These are phyloP conservation scores for Dolichotis patagonum DNA, from an alignment of 2,113 vertebrate genomes.

Conservation along the genomic window DNA sequence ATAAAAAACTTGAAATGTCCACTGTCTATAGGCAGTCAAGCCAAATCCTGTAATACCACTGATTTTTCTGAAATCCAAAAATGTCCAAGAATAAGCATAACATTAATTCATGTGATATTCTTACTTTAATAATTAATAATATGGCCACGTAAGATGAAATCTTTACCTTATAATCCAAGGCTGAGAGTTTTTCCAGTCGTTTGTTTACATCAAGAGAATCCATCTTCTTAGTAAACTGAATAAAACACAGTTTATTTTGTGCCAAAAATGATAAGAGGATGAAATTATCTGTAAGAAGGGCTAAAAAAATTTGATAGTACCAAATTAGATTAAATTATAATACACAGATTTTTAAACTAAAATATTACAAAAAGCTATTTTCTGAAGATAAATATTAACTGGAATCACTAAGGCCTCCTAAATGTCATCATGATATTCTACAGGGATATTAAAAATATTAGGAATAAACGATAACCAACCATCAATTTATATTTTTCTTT, in stretches of 20 bases:
- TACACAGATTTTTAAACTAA: slow-evolving; percentile 22
- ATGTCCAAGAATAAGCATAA: slow-evolving; percentile 38
- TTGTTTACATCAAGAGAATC: slow-evolving; percentile 88
- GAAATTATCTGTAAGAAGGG: slow-evolving; percentile 92
- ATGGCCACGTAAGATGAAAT: slow-evolving; percentile 48
- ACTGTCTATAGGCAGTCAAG: slow-evolving; percentile 44
- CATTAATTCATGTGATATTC: neutral
- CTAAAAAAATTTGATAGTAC: slow-evolving; percentile 84
- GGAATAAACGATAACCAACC: slow-evolving; percentile 47
- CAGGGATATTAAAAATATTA: slow-evolving; percentile 73
- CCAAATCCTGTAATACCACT: slow-evolving; percentile 43
- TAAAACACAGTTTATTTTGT: slow-evolving; percentile 92
- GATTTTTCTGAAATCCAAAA: slow-evolving; percentile 53
- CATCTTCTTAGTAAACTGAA: slow-evolving; percentile 93
- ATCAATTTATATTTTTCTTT: neutral
- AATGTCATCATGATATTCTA: slow-evolving; percentile 74
- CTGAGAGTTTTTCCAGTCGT: slow-evolving; percentile 93
- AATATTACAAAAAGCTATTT: slow-evolving; percentile 75
- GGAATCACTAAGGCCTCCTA: slow-evolving; percentile 76
- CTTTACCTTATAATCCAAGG: slow-evolving; percentile 93
- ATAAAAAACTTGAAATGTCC: neutral
- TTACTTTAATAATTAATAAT: neutral
- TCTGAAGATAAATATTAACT: slow-evolving; percentile 55
- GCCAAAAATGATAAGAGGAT: slow-evolving; percentile 95
- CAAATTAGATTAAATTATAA: slow-evolving; percentile 61